phyloP scores from a whole-genome alignment of 2,888 invertebrate species.

The Hemaris fuciformis region DNA sequence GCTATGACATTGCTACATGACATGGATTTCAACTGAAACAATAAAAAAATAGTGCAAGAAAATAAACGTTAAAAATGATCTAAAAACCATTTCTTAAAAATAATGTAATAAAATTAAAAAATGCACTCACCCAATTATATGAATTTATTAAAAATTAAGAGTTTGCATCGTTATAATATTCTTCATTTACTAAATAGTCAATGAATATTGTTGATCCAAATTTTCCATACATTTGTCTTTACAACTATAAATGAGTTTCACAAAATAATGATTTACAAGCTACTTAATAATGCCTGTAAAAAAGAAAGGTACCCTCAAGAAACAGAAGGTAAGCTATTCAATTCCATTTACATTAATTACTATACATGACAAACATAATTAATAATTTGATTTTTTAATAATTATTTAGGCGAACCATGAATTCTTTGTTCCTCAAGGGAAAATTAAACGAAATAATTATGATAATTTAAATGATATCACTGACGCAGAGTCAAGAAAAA shows the following conservation, averaged over 20 bases:
- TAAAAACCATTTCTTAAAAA: background rate
- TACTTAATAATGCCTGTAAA: constrained; percentile 38
- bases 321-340: constrained; percentile 37
- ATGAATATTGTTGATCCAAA: no score
- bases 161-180: no score
- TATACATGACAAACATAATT: background rate
- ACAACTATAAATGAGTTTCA: background rate
- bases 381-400: background rate
- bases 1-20: background rate
- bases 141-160: background rate
- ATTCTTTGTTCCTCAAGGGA: constrained; percentile 13
- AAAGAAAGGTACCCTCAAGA: constrained; percentile 40
- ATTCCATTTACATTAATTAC: background rate
- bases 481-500: background rate
- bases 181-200: background rate
- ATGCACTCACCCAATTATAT: background rate
- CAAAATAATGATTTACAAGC: constrained; percentile 30
- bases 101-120: background rate
- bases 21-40: background rate
- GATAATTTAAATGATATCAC: background rate
- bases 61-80: background rate
- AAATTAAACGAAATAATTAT: background rate
- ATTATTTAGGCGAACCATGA: constrained; percentile 7
- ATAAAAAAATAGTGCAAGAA: background rate
- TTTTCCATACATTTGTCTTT: no score